Evolutionary conservation across 2,797 vertebrate species (phyloP).

Genomic region (Danio kyathit): DNA sequence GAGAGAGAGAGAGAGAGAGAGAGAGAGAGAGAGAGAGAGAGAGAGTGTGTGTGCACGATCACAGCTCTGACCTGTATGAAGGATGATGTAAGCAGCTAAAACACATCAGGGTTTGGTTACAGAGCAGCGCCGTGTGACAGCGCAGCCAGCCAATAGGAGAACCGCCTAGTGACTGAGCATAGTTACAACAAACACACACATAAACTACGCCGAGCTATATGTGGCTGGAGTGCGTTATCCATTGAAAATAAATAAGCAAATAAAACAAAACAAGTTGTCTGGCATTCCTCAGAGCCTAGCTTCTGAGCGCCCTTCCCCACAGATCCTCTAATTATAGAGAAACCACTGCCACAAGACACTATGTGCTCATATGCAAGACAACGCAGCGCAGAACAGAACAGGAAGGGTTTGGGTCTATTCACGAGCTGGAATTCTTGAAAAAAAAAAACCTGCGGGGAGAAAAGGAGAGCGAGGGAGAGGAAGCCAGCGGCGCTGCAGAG

Average conservation of each 20-base stretch:
- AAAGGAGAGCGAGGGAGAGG: slow-evolving; percentile 23
- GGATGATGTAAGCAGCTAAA: slow-evolving; percentile 74
- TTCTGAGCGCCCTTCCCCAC: slow-evolving; percentile 3
- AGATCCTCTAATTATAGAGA: slow-evolving; percentile 47
- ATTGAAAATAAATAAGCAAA: slow-evolving; percentile 9
- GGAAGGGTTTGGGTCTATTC: slow-evolving; percentile 42
- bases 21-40: slow-evolving; percentile 27
- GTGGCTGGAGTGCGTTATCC: not conserved
- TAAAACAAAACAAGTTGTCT: slow-evolving; percentile 21
- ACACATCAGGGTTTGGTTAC: slow-evolving; percentile 69
- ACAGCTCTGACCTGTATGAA: slow-evolving; percentile 42
- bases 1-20: slow-evolving; percentile 2
- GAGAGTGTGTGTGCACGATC: not conserved
- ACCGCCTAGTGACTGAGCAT: slow-evolving; percentile 58
- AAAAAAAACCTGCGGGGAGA: not conserved
- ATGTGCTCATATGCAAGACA: slow-evolving; percentile 36
- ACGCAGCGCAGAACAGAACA: slow-evolving; percentile 30
- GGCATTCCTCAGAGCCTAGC: not conserved
- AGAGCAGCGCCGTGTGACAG: slow-evolving; percentile 64
- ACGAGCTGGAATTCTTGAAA: slow-evolving; percentile 14
- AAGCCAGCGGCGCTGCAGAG: slow-evolving; percentile 25
- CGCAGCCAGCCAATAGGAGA: slow-evolving; percentile 68
- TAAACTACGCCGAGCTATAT: slow-evolving; percentile 2
- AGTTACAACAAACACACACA: slow-evolving; percentile 10
- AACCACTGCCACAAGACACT: slow-evolving; percentile 30